Evolutionary conservation across 2,113 vertebrate species (phyloP).

Genomic region (Hyperopisus bebe): DNA sequence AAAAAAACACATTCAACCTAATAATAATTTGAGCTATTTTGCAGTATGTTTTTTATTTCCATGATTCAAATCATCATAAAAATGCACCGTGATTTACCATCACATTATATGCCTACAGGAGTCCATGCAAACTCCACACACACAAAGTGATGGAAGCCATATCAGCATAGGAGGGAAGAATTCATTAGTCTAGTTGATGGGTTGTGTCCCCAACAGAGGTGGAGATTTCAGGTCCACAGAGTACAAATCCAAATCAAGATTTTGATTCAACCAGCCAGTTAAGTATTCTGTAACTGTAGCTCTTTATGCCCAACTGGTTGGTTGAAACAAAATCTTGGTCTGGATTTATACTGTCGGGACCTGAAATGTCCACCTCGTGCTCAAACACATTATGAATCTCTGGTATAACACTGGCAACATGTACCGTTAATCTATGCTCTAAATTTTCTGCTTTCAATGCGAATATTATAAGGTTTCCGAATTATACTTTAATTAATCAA

Average conservation of each 20-base stretch:
- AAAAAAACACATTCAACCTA: background rate
- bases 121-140: background rate
- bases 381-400: background rate
- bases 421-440: background rate
- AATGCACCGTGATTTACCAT: background rate
- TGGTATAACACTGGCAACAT: background rate
- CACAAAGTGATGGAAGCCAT: background rate
- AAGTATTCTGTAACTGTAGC: too few relatives aligned
- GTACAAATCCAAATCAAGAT: too few relatives aligned
- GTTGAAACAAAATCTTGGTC: too few relatives aligned
- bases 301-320: too few relatives aligned
- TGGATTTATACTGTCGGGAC: too few relatives aligned
- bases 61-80: background rate
- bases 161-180: background rate
- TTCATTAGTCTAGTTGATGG: background rate
- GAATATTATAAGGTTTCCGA: background rate
- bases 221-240: too few relatives aligned
- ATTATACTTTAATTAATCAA: background rate
- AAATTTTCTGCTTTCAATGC: background rate
- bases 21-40: background rate
- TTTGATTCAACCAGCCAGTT: too few relatives aligned
- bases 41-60: background rate
- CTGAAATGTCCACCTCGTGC: too few relatives aligned
- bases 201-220: background rate
- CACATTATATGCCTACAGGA: background rate